Conservation (phyloP, 2,113 vertebrate genomes). For the Barbus barbus region DNA sequence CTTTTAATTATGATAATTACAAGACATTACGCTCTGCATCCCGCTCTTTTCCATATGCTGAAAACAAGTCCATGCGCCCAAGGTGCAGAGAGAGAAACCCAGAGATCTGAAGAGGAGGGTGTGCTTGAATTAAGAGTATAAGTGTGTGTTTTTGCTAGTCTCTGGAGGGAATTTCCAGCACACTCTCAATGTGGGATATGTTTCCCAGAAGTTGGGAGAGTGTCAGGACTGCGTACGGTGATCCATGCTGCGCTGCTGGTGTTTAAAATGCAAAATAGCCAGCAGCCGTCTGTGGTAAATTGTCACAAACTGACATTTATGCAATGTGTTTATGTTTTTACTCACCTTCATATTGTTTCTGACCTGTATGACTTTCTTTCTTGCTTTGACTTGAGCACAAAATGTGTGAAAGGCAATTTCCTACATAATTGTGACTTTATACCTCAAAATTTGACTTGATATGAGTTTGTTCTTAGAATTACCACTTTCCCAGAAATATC, state of each 20-base stretch:
- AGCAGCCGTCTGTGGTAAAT: not conserved
- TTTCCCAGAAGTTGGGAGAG: slow-evolving; percentile 44
- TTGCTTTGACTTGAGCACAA: too few relatives aligned
- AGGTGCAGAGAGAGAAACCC: slow-evolving; percentile 24
- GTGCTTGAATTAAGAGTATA: slow-evolving; percentile 21
- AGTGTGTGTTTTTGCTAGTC: slow-evolving; percentile 5
- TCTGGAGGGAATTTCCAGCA: slow-evolving; percentile 49
- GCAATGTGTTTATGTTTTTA: not conserved
- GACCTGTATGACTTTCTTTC: too few relatives aligned
- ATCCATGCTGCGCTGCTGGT: slow-evolving; percentile 22
- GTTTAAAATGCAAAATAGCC: slow-evolving; percentile 20
- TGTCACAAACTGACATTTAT: slow-evolving; percentile 34
- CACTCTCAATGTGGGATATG: slow-evolving; percentile 40
- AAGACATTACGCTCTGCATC: slow-evolving; percentile 29
- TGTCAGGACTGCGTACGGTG: not conserved
- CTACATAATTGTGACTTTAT: not conserved
- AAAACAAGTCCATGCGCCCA: slow-evolving; percentile 35
- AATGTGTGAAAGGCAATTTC: not conserved
- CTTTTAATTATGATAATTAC: slow-evolving; percentile 52
- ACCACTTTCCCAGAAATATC: too few relatives aligned
- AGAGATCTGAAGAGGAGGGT: slow-evolving; percentile 35
- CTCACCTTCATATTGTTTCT: too few relatives aligned
- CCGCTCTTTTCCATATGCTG: not conserved
- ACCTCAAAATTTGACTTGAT: not conserved
- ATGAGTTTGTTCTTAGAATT: too few relatives aligned